These are phyloP conservation scores for Amblyopsis rosae DNA, from an alignment of 2,113 vertebrate genomes.

Conservation along the genomic window DNA sequence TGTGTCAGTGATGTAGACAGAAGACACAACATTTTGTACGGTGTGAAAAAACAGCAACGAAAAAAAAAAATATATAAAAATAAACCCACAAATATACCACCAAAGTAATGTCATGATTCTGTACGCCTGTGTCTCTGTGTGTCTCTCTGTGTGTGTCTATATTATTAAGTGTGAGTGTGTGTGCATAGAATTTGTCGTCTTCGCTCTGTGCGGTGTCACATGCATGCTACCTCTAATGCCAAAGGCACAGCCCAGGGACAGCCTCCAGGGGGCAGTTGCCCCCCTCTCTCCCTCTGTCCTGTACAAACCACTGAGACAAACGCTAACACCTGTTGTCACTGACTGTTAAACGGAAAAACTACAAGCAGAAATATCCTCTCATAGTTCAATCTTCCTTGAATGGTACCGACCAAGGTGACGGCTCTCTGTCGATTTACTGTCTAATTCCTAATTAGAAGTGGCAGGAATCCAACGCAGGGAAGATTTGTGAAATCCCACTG, in stretches of 20 bases:
- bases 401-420: constrained; percentile 1
- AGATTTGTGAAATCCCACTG: constrained; percentile 21
- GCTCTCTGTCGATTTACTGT: constrained; percentile 19
- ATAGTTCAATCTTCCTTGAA: neutral
- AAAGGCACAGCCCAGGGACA: constrained; percentile 43
- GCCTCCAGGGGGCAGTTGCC: neutral
- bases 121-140: neutral
- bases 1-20: constrained; percentile 66
- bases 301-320: neutral
- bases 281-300: constrained; percentile 4
- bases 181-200: constrained; percentile 8
- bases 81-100: constrained; percentile 35
- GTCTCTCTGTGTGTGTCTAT: neutral
- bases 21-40: constrained; percentile 61
- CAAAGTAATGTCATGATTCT: neutral
- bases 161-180: constrained; percentile 16
- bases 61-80: constrained; percentile 13
- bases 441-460: constrained; percentile 24
- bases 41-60: constrained; percentile 41
- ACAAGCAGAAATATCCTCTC: constrained; percentile 44
- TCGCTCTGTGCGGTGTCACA: constrained; percentile 31
- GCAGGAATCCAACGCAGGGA: constrained; percentile 16
- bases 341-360: constrained; percentile 48
- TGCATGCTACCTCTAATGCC: constrained; percentile 38
- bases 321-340: constrained; percentile 1